Evolutionary conservation across 2,113 vertebrate genomes (phyloP).

Genomic region (Pelmatolapia mariae): DNA sequence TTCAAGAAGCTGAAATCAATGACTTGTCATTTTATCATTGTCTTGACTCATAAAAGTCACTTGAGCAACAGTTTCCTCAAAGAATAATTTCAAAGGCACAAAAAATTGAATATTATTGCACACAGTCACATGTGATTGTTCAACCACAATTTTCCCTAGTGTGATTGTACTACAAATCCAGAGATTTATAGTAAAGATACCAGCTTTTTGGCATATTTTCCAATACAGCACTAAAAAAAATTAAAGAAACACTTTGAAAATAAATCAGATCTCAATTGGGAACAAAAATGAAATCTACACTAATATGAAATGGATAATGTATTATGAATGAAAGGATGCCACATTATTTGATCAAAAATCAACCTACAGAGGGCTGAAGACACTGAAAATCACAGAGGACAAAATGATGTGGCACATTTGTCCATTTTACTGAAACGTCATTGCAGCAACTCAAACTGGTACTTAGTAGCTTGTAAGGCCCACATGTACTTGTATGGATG

Average conservation of each 20-base stretch:
- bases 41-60: neutral
- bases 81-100: neutral
- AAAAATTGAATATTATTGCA: neutral
- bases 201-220: neutral
- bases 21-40: neutral
- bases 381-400: neutral
- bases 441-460: neutral
- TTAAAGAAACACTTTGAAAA: neutral
- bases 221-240: neutral
- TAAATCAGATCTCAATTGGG: neutral
- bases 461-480: neutral
- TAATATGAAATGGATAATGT: neutral
- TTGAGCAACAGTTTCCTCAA: neutral
- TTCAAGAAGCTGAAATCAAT: neutral
- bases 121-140: neutral
- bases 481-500: neutral
- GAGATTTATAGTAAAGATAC: neutral
- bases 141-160: neutral
- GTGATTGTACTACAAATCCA: neutral
- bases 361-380: accelerated
- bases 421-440: neutral
- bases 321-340: neutral
- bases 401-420: neutral
- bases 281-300: accelerated
- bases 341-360: neutral